These are phyloP conservation scores for Melipona beecheii DNA, from an alignment of 2,888 invertebrate genomes.

Conservation along the genomic window DNA sequence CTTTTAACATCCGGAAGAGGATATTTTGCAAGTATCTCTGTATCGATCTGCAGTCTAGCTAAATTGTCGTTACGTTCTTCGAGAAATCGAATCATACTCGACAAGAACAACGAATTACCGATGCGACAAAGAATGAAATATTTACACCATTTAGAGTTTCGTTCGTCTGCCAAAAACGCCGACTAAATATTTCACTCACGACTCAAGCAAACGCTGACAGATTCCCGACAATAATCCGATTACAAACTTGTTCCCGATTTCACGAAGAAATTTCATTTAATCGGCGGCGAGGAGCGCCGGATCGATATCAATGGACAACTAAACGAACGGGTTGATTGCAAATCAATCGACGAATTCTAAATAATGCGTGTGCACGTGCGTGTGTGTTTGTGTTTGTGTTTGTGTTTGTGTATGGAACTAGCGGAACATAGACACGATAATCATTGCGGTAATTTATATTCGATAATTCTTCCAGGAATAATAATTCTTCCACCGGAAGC, in stretches of 20 bases:
- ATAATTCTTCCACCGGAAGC: constrained; percentile 21
- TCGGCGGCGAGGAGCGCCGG: neutral
- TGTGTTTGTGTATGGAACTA: neutral
- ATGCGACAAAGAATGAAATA: too few relatives aligned
- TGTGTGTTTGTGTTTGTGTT: too few relatives aligned
- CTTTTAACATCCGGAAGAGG: neutral
- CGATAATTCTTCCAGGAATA: neutral
- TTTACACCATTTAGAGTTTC: too few relatives aligned
- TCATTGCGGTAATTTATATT: constrained; percentile 37
- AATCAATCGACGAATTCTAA: constrained; percentile 20
- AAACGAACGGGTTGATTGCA: neutral
- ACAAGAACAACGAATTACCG: too few relatives aligned
- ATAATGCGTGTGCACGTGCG: neutral
- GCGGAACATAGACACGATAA: constrained; percentile 17
- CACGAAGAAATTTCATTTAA: neutral
- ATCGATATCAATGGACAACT: neutral
- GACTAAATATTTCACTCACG: neutral
- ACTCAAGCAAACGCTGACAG: neutral
- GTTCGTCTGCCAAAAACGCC: neutral
- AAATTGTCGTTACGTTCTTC: too few relatives aligned
- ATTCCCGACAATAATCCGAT: neutral
- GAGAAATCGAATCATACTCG: neutral
- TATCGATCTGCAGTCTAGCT: too few relatives aligned
- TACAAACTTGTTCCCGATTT: neutral
- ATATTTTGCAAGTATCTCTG: too few relatives aligned